These are phyloP conservation scores for Montipora foliosa DNA, from an alignment of 64 coral and sea anemone species.

Conservation along the genomic window DNA sequence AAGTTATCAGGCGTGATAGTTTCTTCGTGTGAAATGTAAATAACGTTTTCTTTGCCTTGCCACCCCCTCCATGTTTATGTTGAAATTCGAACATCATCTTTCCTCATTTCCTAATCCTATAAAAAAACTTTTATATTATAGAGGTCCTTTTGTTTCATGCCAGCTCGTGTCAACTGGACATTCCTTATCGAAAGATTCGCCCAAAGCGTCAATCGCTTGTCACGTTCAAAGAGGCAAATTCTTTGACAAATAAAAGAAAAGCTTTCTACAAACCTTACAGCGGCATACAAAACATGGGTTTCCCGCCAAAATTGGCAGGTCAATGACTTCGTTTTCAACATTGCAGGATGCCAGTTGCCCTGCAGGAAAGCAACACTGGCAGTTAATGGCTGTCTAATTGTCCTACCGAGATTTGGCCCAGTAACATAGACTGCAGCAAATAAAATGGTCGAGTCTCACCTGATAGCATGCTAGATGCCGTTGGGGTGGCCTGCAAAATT, in stretches of 20 bases:
- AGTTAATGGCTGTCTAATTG: conserved; percentile 23
- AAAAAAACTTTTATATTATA: conserved; percentile 55
- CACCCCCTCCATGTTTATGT: conserved; percentile 44
- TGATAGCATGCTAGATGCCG: neutral
- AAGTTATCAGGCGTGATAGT: neutral
- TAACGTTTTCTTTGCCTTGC: conserved; percentile 10
- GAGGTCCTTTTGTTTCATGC: conserved; percentile 19
- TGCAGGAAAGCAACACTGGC: conserved; percentile 38
- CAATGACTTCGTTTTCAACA: conserved; percentile 47
- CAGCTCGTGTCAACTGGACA: conserved; percentile 8
- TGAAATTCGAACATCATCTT: conserved; percentile 57
- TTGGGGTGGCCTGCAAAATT: neutral
- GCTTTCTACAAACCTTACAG: conserved; percentile 37
- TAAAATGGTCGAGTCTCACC: neutral
- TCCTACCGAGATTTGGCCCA: conserved; percentile 2
- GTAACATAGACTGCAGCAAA: neutral
- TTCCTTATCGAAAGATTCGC: conserved; percentile 19
- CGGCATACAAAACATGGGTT: conserved; percentile 66
- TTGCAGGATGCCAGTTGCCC: conserved; percentile 49
- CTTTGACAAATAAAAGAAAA: conserved; percentile 33
- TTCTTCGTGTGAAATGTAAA: conserved; percentile 56
- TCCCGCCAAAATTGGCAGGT: conserved; percentile 63
- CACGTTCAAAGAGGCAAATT: conserved; percentile 16
- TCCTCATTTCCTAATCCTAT: conserved; percentile 27
- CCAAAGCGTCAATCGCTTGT: neutral